Evolutionary conservation across 2,113 vertebrate genomes (phyloP), one percentile per base, ranked within the genome.

Genomic region (Strigops habroptila): DNA sequence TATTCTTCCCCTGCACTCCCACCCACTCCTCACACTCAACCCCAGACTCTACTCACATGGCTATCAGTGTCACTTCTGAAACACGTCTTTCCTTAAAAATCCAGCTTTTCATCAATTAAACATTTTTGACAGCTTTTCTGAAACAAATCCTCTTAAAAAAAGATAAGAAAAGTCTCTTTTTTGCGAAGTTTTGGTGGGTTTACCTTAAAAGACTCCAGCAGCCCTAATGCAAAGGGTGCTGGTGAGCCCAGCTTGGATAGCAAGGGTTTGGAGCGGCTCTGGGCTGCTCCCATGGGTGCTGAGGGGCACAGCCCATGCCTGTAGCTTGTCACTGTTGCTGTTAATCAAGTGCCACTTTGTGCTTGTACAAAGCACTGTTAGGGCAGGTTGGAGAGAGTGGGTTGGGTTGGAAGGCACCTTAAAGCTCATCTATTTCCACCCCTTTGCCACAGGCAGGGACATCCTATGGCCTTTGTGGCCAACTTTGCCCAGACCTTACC

Each of bases 91-190:
- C 92, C 93, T 62, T 70, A 59, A 30, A 94, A 93, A 91, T 76
- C 80, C 96, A 96, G 92, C 90, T 96, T 96, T 97, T 94, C 92
- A 95, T 96, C 96, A 97, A 96, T 96, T 97, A 97, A 95, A 96
- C 93, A 96, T 97, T 95, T 97, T n/a, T 95, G 95, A 93, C 95
- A 82, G 95, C 94, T 95, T 95, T 96, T 95, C 70, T 89, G 83
- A 97, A 95, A 89, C 74, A 96, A 93, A 86, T 65, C 43, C n/a
- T 52, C 30, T 60, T 5, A 0, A 37, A 64, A 67, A 48, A 57
- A 60, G 37, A 51, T 25, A 18, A 60, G 51, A 27, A 35, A 59
- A 35, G 57, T 23, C 33, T 13, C 18, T 44, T 18, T 8, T 44
- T 33, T 22, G 57, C 57, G 23, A 59, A 59, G 57, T 35, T 59